phyloP scores from a whole-genome alignment of 2,113 vertebrate species.

The Piliocolobus tephrosceles region DNA sequence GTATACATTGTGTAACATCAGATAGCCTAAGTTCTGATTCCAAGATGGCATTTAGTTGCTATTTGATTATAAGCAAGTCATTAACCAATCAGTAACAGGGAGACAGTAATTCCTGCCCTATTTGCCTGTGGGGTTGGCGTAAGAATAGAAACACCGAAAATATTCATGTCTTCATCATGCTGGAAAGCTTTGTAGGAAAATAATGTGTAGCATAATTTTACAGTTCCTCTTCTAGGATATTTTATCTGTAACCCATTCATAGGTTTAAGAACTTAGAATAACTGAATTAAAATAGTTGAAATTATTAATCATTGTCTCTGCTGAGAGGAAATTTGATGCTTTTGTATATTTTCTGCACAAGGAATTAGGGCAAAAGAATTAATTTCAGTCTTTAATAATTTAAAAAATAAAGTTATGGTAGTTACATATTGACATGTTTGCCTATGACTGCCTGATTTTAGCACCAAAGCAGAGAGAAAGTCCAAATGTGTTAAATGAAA shows the following conservation, averaged over 20 bases:
- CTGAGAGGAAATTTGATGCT: neutral
- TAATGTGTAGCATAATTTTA: neutral
- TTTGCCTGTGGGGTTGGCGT: neutral
- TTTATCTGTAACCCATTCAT: neutral
- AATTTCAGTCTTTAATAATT: neutral
- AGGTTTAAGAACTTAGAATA: neutral
- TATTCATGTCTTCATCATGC: neutral
- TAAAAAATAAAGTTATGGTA: neutral
- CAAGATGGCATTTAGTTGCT: neutral
- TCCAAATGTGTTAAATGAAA: neutral
- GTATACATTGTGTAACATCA: neutral
- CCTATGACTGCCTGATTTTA: neutral
- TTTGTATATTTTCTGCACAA: neutral
- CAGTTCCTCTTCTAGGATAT: neutral
- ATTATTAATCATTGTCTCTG: neutral
- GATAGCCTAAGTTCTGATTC: neutral
- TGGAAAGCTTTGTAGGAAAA: neutral
- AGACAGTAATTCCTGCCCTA: neutral
- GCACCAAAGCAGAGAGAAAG: neutral
- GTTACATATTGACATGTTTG: neutral
- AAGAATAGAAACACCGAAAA: neutral
- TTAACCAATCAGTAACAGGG: neutral
- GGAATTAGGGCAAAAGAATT: neutral
- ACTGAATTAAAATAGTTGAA: neutral
- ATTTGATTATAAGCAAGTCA: neutral